Evolutionary conservation across 2,888 invertebrate species (phyloP), one percentile per base, ranked within the genome.

Genomic region (Pomacea canaliculata): DNA sequence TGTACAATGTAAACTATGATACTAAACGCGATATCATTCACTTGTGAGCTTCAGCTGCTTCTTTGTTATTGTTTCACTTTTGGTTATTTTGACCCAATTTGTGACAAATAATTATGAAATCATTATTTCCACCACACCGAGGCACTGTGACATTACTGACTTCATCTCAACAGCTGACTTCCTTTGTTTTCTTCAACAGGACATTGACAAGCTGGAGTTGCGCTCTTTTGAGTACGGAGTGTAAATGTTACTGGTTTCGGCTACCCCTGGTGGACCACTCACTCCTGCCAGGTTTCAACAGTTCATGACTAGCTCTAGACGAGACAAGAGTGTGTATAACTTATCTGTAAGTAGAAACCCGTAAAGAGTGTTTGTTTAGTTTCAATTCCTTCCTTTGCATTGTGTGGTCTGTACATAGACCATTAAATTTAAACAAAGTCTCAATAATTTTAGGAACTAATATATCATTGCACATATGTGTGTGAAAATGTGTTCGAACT

Each of bases 181-280:
- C 37, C 37, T 37, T 37, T 37, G 37, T 63, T 27, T 27, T 76
- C 66, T 65, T 77, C 7, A 70, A 76, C 92, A 96, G 96, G 97
- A 97, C 91, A 92, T 98, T 79, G 96, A 97, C 88, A 96, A 96
- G 75, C 94, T 98, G 59, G 96, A 98, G 92, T 92, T 98, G 86
- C 96, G 96, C 88, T 96, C 97, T 91, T 98, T 98, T 91, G 96
- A 96, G 90, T 96, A 97, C 91, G 96, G 97, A 16, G 97, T 63
- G 97, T 98, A 56, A 98, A 98, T 91, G 96, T 98, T 83, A 98
- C 98, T 1, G 97, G 97, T 10, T 94, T 89, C 94, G 97, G 82
- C 92, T 98, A 83, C 78, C 71, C 5, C 49, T 78, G 7, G 77
- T 10, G 19, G 63, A 63, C 13, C 10, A 60, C 37, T 16, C 71